These are phyloP conservation scores for Ladona fulva DNA, from an alignment of 1,140 invertebrate species.

Conservation along the genomic window DNA sequence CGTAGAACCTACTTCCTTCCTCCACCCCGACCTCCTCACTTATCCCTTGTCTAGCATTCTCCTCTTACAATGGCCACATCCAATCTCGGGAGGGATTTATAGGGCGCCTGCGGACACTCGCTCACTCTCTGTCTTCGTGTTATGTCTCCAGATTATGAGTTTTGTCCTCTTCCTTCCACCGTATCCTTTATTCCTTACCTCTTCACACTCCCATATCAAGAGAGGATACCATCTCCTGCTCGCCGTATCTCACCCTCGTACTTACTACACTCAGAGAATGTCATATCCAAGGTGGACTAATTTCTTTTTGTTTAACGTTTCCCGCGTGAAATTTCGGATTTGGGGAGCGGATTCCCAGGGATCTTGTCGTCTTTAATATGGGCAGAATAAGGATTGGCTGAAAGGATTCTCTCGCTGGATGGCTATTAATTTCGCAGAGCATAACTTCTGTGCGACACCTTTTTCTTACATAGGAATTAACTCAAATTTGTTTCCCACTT, in stretches of 20 bases:
- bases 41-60: slow-evolving; percentile 9
- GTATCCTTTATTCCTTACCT: not conserved
- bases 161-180: not conserved
- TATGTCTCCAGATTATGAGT: slow-evolving; percentile 4
- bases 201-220: no score
- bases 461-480: no score
- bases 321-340: not conserved
- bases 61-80: not conserved
- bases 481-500: no score
- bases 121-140: not conserved
- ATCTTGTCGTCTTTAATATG: no score
- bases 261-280: no score
- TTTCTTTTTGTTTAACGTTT: not conserved
- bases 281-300: not conserved
- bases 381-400: no score
- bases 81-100: slow-evolving; percentile 2
- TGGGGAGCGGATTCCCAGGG: not conserved
- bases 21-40: not conserved
- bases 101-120: not conserved
- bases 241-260: no score
- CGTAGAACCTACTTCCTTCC: not conserved
- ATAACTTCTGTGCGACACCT: no score
- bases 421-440: no score
- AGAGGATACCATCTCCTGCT: no score
- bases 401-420: no score